These are phyloP conservation scores for Terebella lapidaria DNA, from an alignment of 2,888 invertebrate genomes.

Conservation along the genomic window DNA sequence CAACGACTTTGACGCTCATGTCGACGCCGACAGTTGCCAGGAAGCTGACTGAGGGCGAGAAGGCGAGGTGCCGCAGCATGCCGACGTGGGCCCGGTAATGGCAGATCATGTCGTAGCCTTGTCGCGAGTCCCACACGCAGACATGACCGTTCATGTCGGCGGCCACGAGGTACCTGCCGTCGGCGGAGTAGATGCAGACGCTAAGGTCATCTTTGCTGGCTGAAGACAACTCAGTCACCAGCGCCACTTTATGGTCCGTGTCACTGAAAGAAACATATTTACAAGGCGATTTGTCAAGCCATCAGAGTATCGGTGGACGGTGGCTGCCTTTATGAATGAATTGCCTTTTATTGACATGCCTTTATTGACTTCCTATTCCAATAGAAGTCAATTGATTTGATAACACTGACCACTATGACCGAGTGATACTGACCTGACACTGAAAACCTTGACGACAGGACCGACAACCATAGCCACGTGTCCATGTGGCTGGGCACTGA, in stretches of 20 bases:
- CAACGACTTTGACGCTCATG: conserved; percentile 13
- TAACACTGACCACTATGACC: too few relatives aligned
- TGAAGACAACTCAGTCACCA: too few relatives aligned
- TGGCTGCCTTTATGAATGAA: too few relatives aligned
- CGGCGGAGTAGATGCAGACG: conserved; percentile 6
- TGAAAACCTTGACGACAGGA: background rate
- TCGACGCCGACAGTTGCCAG: conserved; percentile 13
- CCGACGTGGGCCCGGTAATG: background rate
- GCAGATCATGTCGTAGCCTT: background rate
- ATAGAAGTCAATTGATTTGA: too few relatives aligned
- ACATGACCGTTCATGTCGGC: background rate
- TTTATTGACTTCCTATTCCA: too few relatives aligned
- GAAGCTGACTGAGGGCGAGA: conserved; percentile 10
- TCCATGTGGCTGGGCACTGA: background rate
- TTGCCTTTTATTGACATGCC: too few relatives aligned
- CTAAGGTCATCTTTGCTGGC: too few relatives aligned
- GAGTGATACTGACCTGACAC: too few relatives aligned
- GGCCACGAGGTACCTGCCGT: conserved; percentile 1
- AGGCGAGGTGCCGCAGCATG: conserved; percentile 3
- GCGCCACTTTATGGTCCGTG: too few relatives aligned
- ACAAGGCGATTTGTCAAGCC: too few relatives aligned
- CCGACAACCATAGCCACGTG: background rate
- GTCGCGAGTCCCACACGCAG: background rate
- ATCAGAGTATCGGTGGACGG: too few relatives aligned
- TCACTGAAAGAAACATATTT: too few relatives aligned